phyloP scores from a whole-genome alignment of 1,140 invertebrate genomes.

The Belonocnema kinseyi region DNA sequence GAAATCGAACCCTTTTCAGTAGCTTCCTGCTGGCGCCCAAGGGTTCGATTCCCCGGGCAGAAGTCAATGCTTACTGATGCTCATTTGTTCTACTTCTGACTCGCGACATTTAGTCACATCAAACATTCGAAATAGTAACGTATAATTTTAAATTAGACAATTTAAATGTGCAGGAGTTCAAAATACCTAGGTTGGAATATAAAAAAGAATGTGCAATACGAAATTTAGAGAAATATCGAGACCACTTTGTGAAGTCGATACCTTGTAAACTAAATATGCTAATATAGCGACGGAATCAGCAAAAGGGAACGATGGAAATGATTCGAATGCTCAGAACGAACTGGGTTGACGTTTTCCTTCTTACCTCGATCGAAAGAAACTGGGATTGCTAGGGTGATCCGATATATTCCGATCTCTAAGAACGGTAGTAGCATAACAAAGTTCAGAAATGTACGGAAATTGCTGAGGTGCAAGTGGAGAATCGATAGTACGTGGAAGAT shows the following conservation, averaged over 20 bases:
- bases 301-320: conserved; percentile 35
- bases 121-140: too few relatives aligned
- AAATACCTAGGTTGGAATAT: too few relatives aligned
- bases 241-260: neutral
- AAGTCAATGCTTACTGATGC: too few relatives aligned
- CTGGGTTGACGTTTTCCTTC: conserved; percentile 18
- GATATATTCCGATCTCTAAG: conserved; percentile 22
- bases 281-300: conserved; percentile 8
- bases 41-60: too few relatives aligned
- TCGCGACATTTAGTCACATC: too few relatives aligned
- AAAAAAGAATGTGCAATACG: too few relatives aligned
- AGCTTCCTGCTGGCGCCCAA: too few relatives aligned
- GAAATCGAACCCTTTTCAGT: too few relatives aligned
- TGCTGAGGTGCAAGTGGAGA: conserved; percentile 37
- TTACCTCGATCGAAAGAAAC: conserved; percentile 18
- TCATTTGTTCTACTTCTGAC: too few relatives aligned
- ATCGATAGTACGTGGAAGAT: conserved; percentile 42
- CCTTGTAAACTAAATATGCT: neutral
- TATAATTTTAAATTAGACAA: too few relatives aligned
- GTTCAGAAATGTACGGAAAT: conserved; percentile 44
- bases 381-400: conserved; percentile 20
- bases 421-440: conserved; percentile 39
- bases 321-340: conserved; percentile 21
- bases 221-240: neutral
- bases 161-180: too few relatives aligned